phyloP scores from a whole-genome alignment of 2,797 vertebrate species.

The Carapus acus region DNA sequence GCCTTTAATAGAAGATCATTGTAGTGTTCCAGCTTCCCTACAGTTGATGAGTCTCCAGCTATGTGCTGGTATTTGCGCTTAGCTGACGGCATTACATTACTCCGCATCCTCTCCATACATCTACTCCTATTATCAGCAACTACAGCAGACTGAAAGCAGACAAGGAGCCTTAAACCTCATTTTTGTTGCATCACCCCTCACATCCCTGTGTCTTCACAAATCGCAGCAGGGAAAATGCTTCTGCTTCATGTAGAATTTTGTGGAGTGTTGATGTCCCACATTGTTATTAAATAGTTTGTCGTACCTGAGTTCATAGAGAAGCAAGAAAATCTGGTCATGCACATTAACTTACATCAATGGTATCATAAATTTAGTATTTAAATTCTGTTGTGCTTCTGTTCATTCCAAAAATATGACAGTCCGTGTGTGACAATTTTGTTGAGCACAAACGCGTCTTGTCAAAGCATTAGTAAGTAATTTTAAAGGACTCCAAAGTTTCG shows the following conservation, averaged over 20 bases:
- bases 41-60: too few relatives aligned
- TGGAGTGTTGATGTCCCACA: neutral
- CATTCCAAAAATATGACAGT: too few relatives aligned
- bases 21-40: too few relatives aligned
- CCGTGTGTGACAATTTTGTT: too few relatives aligned
- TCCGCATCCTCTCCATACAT: too few relatives aligned
- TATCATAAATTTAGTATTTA: neutral
- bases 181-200: neutral
- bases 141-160: slow-evolving; percentile 14
- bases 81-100: slow-evolving; percentile 42
- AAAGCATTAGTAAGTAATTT: too few relatives aligned
- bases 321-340: neutral
- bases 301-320: neutral
- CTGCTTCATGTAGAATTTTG: neutral
- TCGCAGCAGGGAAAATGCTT: neutral
- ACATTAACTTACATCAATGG: neutral
- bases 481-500: too few relatives aligned
- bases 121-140: slow-evolving; percentile 34
- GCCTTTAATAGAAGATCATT: slow-evolving; percentile 51
- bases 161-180: neutral
- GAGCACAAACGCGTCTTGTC: too few relatives aligned
- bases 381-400: too few relatives aligned
- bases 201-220: neutral
- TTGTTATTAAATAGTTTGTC: neutral
- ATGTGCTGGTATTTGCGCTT: slow-evolving; percentile 40